These are phyloP conservation scores for Corythornis vintsioides DNA, from an alignment of 2,113 vertebrate species.

Conservation along the genomic window DNA sequence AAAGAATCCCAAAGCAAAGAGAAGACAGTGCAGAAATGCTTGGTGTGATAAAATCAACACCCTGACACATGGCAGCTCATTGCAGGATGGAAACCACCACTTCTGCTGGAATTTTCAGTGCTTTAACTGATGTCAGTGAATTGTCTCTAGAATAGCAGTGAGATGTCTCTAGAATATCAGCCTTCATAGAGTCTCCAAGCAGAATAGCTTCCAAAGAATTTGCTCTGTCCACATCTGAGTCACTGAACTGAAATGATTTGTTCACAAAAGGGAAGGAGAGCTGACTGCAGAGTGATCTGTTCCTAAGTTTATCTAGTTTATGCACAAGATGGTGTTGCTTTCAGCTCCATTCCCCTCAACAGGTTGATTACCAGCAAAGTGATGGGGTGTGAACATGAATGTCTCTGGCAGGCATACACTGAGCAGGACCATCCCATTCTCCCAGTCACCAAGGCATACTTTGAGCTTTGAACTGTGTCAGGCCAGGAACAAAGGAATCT, in stretches of 20 bases:
- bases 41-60: not conserved
- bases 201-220: conserved; percentile 21
- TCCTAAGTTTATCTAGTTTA: not conserved
- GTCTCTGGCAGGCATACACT: not conserved
- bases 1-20: not conserved
- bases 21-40: not conserved
- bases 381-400: not conserved
- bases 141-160: not conserved
- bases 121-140: not conserved
- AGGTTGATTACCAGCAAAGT: not conserved
- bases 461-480: conserved; percentile 67
- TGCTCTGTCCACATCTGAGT: not conserved
- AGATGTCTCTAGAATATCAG: not conserved
- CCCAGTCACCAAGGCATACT: conserved; percentile 49
- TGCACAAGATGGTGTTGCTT: not conserved
- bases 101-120: not conserved
- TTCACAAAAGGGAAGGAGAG: not conserved
- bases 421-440: not conserved
- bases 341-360: not conserved
- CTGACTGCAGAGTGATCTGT: not conserved
- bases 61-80: not conserved
- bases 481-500: conserved; percentile 66
- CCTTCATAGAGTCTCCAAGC: not conserved
- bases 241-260: not conserved
- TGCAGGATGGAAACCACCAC: not conserved